Conservation (phyloP, 1,140 invertebrate species). For the Schlechtendalia chinensis region DNA sequence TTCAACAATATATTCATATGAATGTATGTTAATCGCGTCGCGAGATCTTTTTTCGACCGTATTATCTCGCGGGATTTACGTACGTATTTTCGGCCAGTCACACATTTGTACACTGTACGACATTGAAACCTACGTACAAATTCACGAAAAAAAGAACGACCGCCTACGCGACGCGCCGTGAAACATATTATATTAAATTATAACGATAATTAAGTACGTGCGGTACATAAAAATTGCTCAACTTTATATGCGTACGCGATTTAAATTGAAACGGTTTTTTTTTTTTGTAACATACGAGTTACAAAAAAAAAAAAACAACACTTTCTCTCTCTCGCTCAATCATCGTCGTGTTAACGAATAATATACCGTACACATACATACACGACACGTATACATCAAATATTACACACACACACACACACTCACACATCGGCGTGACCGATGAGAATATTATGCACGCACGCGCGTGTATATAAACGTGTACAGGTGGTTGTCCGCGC, state of each 20-base stretch:
- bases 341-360: background rate
- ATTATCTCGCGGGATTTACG: background rate
- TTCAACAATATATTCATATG: too few relatives aligned
- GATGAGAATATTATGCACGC: background rate
- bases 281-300: background rate
- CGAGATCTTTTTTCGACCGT: background rate
- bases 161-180: background rate
- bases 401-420: background rate
- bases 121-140: constrained; percentile 17
- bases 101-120: background rate
- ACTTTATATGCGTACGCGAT: background rate
- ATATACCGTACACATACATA: background rate
- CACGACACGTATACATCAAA: background rate
- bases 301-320: too few relatives aligned
- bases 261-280: background rate
- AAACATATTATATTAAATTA: too few relatives aligned
- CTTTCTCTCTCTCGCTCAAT: background rate
- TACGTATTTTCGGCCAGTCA: background rate
- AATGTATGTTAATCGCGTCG: too few relatives aligned
- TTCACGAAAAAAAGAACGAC: background rate
- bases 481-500: too few relatives aligned
- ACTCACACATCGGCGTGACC: background rate
- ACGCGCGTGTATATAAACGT: background rate
- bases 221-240: background rate
- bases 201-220: background rate